A percentile compares a stretch with the other conserved stretches of the same genome.
Conservation (phyloP, 2,888 invertebrate species). For the Ferrisia virgata region DNA sequence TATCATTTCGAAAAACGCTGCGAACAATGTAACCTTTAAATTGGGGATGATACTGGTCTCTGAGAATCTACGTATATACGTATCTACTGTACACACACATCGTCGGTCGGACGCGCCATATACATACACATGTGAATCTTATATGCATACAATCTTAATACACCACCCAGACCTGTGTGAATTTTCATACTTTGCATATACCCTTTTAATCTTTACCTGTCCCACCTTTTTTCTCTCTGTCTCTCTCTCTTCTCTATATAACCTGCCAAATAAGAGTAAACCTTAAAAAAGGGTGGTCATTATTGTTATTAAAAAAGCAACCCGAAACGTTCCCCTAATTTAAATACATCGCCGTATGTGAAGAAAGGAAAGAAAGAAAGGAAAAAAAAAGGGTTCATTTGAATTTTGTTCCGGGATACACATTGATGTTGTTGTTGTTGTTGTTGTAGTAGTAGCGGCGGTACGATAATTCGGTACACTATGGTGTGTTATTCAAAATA, state of each 20-base stretch:
- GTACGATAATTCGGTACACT: conserved; percentile 27
- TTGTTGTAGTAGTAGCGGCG: no score
- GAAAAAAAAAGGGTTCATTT: conserved; percentile 45
- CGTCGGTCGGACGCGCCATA: no score
- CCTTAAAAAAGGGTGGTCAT: conserved; percentile 45
- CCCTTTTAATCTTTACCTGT: conserved; percentile 46
- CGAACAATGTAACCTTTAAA: conserved; percentile 46
- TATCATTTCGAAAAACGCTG: conserved; percentile 38
- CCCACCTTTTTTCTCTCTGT: conserved; percentile 29
- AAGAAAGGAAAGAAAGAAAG: neutral
- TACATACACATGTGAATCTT: conserved; percentile 25
- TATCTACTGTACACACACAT: no score
- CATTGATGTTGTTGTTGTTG: no score
- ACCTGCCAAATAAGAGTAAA: conserved; percentile 38
- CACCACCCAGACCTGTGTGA: conserved; percentile 46
- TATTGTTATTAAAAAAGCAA: conserved; percentile 44
- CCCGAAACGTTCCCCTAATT: conserved; percentile 45
- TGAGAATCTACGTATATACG: conserved; percentile 24
- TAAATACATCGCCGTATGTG: conserved; percentile 37
- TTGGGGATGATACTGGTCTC: conserved; percentile 45
- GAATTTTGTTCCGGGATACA: conserved; percentile 44
- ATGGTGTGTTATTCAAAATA: conserved; percentile 44
- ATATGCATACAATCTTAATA: conserved; percentile 43
- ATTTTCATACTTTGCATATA: conserved; percentile 46
- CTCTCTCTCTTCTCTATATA: conserved; percentile 16